These are phyloP conservation scores for Pomatorhinus ruficollis DNA, from an alignment of 2,113 vertebrate genomes.

Conservation along the genomic window DNA sequence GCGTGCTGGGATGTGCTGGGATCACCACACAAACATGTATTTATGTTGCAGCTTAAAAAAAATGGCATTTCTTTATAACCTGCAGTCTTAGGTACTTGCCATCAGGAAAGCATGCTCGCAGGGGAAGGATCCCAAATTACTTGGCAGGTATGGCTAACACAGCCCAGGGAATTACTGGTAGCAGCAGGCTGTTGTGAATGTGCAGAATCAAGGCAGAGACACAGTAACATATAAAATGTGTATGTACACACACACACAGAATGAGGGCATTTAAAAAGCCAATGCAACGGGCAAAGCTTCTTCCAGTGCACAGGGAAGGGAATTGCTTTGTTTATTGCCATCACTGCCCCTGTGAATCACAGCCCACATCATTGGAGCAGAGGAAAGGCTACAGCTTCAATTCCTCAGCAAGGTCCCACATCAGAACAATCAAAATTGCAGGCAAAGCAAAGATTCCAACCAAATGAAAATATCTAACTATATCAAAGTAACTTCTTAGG, in stretches of 20 bases:
- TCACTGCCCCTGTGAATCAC: neutral
- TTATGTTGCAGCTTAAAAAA: constrained; percentile 21
- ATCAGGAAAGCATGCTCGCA: neutral
- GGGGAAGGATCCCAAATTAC: constrained; percentile 12
- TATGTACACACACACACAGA: neutral
- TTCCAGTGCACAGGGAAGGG: neutral
- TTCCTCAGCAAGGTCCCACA: neutral
- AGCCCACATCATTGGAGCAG: neutral
- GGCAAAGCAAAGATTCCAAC: neutral
- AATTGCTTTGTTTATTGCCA: constrained; percentile 16
- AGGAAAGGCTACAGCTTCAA: constrained; percentile 7
- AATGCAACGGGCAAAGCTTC: neutral
- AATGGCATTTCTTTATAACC: neutral
- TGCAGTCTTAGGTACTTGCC: neutral
- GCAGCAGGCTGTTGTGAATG: neutral
- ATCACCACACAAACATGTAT: neutral
- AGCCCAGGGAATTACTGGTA: constrained; percentile 17
- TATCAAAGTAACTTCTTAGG: neutral
- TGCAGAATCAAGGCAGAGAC: neutral
- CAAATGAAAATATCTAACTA: neutral
- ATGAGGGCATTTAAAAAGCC: neutral
- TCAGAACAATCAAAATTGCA: neutral
- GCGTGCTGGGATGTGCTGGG: neutral
- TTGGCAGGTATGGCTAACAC: neutral
- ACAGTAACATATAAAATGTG: neutral